Conservation (phyloP, 1,140 invertebrate species). For the Tetranychus cinnabarinus region DNA sequence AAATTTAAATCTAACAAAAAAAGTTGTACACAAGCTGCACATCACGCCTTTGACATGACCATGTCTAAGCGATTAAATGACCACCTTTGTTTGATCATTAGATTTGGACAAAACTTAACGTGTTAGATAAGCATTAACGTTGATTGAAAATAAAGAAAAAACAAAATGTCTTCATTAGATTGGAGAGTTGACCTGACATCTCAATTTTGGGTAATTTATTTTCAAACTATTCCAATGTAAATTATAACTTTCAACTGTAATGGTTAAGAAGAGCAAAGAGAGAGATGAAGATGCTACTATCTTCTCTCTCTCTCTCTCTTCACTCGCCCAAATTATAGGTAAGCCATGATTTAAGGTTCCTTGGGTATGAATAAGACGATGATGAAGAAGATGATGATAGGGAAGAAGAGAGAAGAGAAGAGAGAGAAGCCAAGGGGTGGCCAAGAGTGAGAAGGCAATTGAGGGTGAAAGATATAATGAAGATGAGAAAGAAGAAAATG, state of each 20-base stretch:
- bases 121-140: too few relatives aligned
- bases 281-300: neutral
- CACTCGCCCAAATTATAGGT: conserved; percentile 1
- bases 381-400: neutral
- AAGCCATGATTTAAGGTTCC: too few relatives aligned
- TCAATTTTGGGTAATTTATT: too few relatives aligned
- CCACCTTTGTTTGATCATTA: too few relatives aligned
- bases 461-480: neutral
- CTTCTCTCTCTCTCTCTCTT: conserved; percentile 1
- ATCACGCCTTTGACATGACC: too few relatives aligned
- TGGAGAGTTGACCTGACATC: neutral
- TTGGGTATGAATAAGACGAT: neutral
- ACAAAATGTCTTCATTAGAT: neutral
- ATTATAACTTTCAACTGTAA: too few relatives aligned
- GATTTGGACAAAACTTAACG: too few relatives aligned
- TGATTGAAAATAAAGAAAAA: neutral
- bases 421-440: neutral
- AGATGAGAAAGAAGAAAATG: neutral
- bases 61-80: too few relatives aligned
- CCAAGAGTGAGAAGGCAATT: neutral
- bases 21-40: too few relatives aligned
- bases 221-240: too few relatives aligned
- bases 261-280: neutral
- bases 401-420: neutral
- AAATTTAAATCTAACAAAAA: too few relatives aligned